A percentile compares a stretch with the other conserved stretches of the same genome.
phyloP scores from a whole-genome alignment of 2,888 invertebrate genomes.

The Shargacucullia verbasci region DNA sequence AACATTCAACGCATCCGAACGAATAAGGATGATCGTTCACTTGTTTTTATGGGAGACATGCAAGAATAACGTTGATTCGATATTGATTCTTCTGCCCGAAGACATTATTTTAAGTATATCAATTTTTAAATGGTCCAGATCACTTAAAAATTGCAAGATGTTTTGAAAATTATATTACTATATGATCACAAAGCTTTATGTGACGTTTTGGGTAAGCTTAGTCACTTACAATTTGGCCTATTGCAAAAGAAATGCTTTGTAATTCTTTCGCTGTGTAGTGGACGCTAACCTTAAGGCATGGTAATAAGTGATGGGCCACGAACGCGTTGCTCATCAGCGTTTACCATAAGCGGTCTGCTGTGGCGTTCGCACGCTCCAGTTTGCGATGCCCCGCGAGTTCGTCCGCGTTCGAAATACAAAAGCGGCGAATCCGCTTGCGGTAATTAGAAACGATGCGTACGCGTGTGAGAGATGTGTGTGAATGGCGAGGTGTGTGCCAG shows the following conservation, averaged over 20 bases:
- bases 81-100: no score
- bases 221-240: slow-evolving; percentile 3
- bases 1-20: background rate
- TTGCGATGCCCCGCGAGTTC: slow-evolving; percentile 54
- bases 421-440: slow-evolving; percentile 57
- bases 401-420: slow-evolving; percentile 57
- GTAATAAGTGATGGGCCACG: slow-evolving; percentile 65
- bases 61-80: background rate
- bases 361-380: slow-evolving; percentile 76
- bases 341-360: slow-evolving; percentile 60
- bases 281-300: slow-evolving; percentile 48
- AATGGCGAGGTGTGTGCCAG: slow-evolving; percentile 45
- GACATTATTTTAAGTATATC: no score
- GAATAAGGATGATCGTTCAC: slow-evolving; percentile 6
- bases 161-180: no score
- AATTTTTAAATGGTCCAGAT: no score
- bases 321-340: slow-evolving; percentile 63
- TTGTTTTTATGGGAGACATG: background rate
- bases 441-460: slow-evolving; percentile 54
- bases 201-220: slow-evolving; percentile 23
- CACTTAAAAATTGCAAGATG: no score
- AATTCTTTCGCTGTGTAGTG: slow-evolving; percentile 37
- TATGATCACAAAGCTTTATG: no score
- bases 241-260: slow-evolving; percentile 21
- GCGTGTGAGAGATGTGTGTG: slow-evolving; percentile 47